Base-by-base conservation (phyloP, 2,888 invertebrate species). In the Cetonia aurata region DNA sequence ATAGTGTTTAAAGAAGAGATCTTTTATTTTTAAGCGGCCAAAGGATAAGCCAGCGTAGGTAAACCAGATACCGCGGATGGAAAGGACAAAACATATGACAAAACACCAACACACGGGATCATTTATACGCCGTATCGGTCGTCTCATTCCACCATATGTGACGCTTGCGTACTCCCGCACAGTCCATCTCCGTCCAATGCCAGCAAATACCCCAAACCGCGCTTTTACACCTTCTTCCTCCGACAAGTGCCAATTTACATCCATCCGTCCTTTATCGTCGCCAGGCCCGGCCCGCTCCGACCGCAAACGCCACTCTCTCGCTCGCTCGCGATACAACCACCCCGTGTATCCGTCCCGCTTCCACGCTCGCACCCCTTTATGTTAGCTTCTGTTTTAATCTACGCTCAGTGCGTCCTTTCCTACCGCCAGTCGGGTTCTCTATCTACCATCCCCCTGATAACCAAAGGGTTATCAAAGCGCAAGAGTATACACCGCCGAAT, bases 251-350 rank as follows among this genome's bases (percentile, higher is more conserved):
- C 87, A 88, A 88, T 88, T 87, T 87, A 86, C 87, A 88, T 89
- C 87, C 87, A 86, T 87, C 88, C 86, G 87, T 89, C 89, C 89
- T 89, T 88, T 88, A 87, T 88, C 87, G 87, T 87, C 87, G 87
- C 87, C 87, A 88, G 86, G 89, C 89, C 89, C 89, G 86, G 87
- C 89, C 89, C 89, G 88, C 88, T 86, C 85, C 86, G 87, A 89
- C 90, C 90, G 87, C 90, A 89, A 88, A 88, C 87, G 86, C 87
- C 86, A 86, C 86, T 86, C 85, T 87, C 87, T 87, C 87, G 86
- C 87, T 88, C 86, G 84, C 85, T 83, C 84, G 44, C 86, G 83
- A 85, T 82, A 62, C 71, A 70, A 83, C 83, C 84, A 84, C 85
- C 85, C 83, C 84, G 84, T 57, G 57, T 82, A 84, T 83, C 80